Evolutionary conservation across 2,888 invertebrate genomes (phyloP).

Genomic region (Amphipoea oculea): DNA sequence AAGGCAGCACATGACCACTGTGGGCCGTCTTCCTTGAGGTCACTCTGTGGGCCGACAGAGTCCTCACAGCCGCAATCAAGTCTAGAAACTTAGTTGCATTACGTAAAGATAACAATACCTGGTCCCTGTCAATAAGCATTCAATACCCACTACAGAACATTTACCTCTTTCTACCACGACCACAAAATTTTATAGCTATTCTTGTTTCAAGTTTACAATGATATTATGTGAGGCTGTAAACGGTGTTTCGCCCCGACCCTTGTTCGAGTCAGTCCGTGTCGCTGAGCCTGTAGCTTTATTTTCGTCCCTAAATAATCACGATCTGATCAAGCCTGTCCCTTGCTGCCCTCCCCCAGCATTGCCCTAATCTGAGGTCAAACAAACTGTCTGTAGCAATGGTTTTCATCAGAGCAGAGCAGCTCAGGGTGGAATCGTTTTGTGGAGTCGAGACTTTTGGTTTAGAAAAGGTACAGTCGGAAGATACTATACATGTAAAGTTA

Average conservation of each 20-base stretch:
- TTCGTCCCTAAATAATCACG: background rate
- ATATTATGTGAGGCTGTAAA: background rate
- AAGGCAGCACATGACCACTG: too few relatives aligned
- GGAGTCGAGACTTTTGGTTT: background rate
- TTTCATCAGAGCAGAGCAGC: background rate
- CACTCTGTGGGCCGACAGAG: too few relatives aligned
- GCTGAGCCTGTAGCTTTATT: background rate
- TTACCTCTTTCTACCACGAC: slow-evolving; percentile 32
- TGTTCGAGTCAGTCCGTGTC: background rate
- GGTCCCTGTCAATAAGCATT: slow-evolving; percentile 21
- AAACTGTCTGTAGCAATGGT: too few relatives aligned
- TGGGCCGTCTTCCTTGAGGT: too few relatives aligned
- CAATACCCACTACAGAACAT: slow-evolving; percentile 25
- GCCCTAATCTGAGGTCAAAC: background rate
- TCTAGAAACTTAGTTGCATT: slow-evolving; percentile 28
- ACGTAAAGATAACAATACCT: slow-evolving; percentile 18
- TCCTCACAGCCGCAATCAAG: background rate
- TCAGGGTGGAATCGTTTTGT: background rate
- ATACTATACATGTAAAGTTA: background rate
- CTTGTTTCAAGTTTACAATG: slow-evolving; percentile 16
- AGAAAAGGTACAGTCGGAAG: background rate
- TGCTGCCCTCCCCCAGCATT: background rate
- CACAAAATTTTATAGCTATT: slow-evolving; percentile 19
- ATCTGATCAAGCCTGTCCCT: background rate
- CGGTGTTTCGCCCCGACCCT: background rate